Base-by-base conservation (phyloP, 2,113 vertebrate species). In the Pseudorasbora parva region DNA sequence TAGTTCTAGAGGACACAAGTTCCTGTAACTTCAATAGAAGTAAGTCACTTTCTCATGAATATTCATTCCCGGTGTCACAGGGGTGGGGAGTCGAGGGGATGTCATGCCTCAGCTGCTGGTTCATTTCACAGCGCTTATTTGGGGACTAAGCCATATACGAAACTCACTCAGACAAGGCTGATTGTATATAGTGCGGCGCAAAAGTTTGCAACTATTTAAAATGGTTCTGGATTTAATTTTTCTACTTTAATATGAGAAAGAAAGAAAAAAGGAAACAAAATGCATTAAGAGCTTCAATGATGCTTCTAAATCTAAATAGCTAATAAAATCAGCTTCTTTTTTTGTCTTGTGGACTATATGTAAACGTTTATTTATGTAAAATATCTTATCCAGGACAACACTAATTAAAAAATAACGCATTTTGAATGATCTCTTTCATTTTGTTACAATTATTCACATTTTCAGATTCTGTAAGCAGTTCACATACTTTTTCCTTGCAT, bases 51-150 rank as follows among this genome's bases (percentile, higher is more conserved):
- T 73, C 30, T 69, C 56, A 85, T 87, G 84, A 87, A 88, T 89
- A 90, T 89, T 88, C 78, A 89, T 86, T 78, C 25, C 11, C 51
- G 41, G 83, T 51, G 64, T 86, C 62, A 75, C 37, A 60, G 78
- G 68, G 66, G 78, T 72, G 73, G 84, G 25, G 41, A 49, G 83
- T 59, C 30, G 60, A 62, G 51, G 84, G 73, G 62, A 59, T 43
- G 62, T 73, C 79, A 83, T 30, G 45, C n/a, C 59, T 72, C 43
- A 25, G 49, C 69, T 66, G 68, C 74, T 59, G 72, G 83, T 84
- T 82, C 72, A 83, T 85, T 78, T 56, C 23, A 8, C 54, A 11
- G 33, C 25, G 23, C 80, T 84, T 84, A 74, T 82, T 83, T 78
- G 51, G 82, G 84, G 72, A 77, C 64, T 45, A 54, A 15, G 33